Base-by-base conservation (phyloP, 1,140 invertebrate genomes). In the Ylistrum balloti region DNA sequence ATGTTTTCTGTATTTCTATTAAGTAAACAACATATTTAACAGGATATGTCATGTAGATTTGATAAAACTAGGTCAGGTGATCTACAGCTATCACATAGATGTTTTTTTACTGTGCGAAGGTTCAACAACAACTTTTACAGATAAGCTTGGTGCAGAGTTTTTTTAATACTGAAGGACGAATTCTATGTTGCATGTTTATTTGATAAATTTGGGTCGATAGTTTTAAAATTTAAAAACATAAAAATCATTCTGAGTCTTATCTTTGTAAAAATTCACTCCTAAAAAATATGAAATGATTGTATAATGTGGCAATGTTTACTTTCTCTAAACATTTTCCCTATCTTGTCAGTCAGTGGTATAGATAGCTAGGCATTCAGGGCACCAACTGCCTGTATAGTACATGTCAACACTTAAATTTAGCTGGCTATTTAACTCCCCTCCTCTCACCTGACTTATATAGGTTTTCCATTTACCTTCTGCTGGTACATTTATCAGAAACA, bases 1-100 rank as follows among this genome's bases (percentile, higher is more conserved):
- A 13, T 17, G 17, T 45, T 74, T 74, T 74, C 5, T n/a, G 9
- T 28, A 9, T 28, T 74, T n/a, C 22, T n/a, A 74, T 28, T 28
- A 74, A 74, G 56, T 74, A 74, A 74, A 74, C 45, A 48, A n/a
- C n/a, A n/a, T 38, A 38, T 38, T 38, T 38, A 74, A 74, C 56
- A 74, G 56, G 56, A 74, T 74, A 28, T 28, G 5, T 5, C 22
- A 74, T 74, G 56, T 74, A 5, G 22, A 74, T n/a, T 74, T n/a
- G 17, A 56, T 56, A 22, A 74, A 74, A 74, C 56, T 74, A 74
- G 56, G 56, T 74, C 56, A 74, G 1, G 7, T 74, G 9, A 38
- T 38, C 35, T 38, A 38, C 1, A 74, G 9, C 15, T 74, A 74
- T 74, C 56, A 3, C 22, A 22, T 17, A 48, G 45, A 48, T 74